phyloP scores from a whole-genome alignment of 2,113 vertebrate genomes.

The Recurvirostra avosetta region DNA sequence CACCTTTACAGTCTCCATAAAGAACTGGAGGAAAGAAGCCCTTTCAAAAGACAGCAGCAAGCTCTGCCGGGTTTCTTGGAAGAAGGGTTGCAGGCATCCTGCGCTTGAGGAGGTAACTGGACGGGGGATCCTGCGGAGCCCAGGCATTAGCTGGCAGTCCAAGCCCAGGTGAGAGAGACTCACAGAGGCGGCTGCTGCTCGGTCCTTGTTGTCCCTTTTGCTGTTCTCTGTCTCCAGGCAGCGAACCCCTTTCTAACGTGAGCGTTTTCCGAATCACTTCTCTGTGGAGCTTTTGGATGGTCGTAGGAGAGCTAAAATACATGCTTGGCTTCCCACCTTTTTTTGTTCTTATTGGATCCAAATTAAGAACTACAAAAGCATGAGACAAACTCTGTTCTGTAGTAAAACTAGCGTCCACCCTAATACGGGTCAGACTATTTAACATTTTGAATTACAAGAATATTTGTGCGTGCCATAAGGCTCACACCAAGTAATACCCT shows the following conservation, averaged over 20 bases:
- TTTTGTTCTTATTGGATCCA: neutral
- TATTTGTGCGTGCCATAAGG: neutral
- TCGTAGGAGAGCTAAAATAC: neutral
- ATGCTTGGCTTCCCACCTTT: accelerated
- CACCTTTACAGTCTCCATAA: neutral
- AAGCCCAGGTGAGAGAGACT: neutral
- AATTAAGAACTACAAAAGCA: neutral
- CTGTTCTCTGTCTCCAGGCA: neutral
- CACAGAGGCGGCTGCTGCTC: neutral
- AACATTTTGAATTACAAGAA: accelerated
- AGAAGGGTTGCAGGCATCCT: neutral
- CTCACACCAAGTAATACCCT: neutral
- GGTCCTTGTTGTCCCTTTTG: neutral
- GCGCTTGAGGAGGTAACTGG: neutral
- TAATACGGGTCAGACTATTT: neutral
- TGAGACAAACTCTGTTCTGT: neutral
- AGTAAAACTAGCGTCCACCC: neutral
- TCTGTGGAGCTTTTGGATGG: neutral
- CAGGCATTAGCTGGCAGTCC: neutral
- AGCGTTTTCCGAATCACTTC: neutral
- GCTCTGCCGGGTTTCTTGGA: neutral
- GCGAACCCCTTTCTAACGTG: neutral
- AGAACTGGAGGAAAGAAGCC: neutral
- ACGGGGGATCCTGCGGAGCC: neutral
- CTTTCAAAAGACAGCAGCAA: neutral